Evolutionary conservation across 2,888 invertebrate species (phyloP).

Genomic region (Hylaea fasciaria): DNA sequence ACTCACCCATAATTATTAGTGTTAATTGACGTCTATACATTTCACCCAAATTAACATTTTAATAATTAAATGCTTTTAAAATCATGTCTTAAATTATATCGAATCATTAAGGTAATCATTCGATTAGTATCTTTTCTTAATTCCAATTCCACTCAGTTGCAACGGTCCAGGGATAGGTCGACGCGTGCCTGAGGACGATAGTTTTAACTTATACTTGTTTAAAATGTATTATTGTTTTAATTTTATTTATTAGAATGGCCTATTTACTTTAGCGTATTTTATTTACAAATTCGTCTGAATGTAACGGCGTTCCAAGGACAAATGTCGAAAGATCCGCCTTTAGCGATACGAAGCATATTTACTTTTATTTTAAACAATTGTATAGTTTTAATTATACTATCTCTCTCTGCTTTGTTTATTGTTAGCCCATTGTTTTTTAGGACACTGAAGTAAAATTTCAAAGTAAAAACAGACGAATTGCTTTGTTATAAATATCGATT

Average conservation of each 20-base stretch:
- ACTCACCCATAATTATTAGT: too few relatives aligned
- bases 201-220: constrained; percentile 1
- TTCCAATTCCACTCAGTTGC: not conserved
- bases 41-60: too few relatives aligned
- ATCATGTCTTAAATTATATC: constrained; percentile 17
- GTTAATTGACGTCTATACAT: too few relatives aligned
- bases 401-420: constrained; percentile 36
- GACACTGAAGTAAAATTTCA: not conserved
- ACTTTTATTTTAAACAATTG: constrained; percentile 45
- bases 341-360: constrained; percentile 61
- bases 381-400: constrained; percentile 41
- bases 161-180: not conserved
- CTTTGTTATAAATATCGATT: too few relatives aligned
- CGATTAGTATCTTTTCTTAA: not conserved
- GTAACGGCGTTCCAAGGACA: constrained; percentile 60
- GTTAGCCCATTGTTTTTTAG: not conserved
- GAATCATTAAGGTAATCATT: constrained; percentile 6
- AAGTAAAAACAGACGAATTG: too few relatives aligned
- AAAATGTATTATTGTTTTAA: not conserved
- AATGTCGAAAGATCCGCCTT: constrained; percentile 80
- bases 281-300: constrained; percentile 40
- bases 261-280: constrained; percentile 36
- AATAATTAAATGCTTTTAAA: too few relatives aligned
- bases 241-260: constrained; percentile 11
- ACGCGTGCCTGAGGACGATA: not conserved